These are phyloP conservation scores for Melipona quadrifasciata DNA, from an alignment of 1,140 invertebrate genomes.

Conservation along the genomic window DNA sequence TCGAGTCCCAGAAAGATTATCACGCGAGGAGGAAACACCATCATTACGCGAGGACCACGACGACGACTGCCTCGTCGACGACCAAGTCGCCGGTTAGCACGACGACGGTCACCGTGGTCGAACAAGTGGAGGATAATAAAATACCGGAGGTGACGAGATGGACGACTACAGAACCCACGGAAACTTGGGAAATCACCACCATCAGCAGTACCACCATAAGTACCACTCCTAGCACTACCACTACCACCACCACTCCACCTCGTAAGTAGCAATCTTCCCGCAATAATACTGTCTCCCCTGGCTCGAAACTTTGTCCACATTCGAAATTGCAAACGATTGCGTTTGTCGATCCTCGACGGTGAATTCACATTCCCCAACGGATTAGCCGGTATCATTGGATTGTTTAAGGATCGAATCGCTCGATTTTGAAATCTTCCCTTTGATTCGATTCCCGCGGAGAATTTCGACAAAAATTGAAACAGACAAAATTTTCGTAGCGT, in stretches of 20 bases:
- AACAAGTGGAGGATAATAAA: constrained; percentile 76
- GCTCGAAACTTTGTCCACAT: neutral
- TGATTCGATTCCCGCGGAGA: too few species aligned
- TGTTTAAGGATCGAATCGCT: too few species aligned
- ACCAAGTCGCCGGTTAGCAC: constrained; percentile 76
- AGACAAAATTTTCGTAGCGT: too few species aligned
- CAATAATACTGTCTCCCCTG: neutral
- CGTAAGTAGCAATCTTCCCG: constrained; percentile 81
- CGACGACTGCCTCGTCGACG: constrained; percentile 69
- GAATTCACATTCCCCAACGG: too few species aligned
- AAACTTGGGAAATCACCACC: constrained; percentile 77
- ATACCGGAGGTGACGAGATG: constrained; percentile 77
- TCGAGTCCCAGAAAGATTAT: constrained; percentile 94
- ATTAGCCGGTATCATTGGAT: too few species aligned
- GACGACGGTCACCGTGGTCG: constrained; percentile 70
- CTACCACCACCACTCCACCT: constrained; percentile 87
- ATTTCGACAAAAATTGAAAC: too few species aligned
- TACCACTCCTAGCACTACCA: constrained; percentile 81
- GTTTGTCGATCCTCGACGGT: too few species aligned
- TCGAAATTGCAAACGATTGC: neutral
- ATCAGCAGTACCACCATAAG: constrained; percentile 28
- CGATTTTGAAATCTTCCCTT: too few species aligned
- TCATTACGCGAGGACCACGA: constrained; percentile 77
- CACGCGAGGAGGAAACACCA: constrained; percentile 84
- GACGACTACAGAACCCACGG: constrained; percentile 73